Evolutionary conservation across 2,888 invertebrate genomes (phyloP).

Genomic region (Uloborus plumipes): DNA sequence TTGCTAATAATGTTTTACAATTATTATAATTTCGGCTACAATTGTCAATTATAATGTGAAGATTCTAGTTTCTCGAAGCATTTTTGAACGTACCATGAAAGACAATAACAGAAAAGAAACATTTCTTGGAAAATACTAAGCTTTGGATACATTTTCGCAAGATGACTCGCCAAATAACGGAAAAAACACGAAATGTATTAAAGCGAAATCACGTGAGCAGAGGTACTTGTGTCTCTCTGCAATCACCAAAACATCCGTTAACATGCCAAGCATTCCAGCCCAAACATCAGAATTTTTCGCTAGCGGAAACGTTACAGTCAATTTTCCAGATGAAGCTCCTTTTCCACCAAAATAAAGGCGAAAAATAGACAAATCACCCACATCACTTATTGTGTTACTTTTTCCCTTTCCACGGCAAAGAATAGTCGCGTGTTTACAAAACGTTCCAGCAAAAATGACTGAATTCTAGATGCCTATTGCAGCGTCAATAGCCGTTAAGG

Average conservation of each 20-base stretch:
- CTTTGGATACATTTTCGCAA: background rate
- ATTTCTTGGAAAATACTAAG: background rate
- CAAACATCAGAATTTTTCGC: background rate
- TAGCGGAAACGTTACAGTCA: conserved; percentile 5
- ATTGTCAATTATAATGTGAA: too few relatives aligned
- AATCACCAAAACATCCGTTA: too few relatives aligned
- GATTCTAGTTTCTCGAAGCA: too few relatives aligned
- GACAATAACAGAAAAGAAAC: background rate
- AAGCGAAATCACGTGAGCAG: too few relatives aligned
- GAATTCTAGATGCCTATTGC: background rate
- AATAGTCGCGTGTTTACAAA: conserved; percentile 34
- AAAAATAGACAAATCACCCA: conserved; percentile 21
- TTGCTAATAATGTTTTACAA: too few relatives aligned
- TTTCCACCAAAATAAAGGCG: background rate
- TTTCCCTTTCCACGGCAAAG: conserved; percentile 8
- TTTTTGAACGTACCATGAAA: too few relatives aligned
- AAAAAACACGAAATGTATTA: too few relatives aligned
- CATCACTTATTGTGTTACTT: conserved; percentile 4
- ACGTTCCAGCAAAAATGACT: conserved; percentile 15
- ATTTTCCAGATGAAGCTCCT: conserved; percentile 39
- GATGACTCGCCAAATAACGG: too few relatives aligned
- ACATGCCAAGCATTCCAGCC: too few relatives aligned
- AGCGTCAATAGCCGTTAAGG: too few relatives aligned
- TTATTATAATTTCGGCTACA: too few relatives aligned
- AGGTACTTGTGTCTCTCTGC: too few relatives aligned